phyloP scores from a whole-genome alignment of 2,888 invertebrate genomes.

The Eulithis testata region DNA sequence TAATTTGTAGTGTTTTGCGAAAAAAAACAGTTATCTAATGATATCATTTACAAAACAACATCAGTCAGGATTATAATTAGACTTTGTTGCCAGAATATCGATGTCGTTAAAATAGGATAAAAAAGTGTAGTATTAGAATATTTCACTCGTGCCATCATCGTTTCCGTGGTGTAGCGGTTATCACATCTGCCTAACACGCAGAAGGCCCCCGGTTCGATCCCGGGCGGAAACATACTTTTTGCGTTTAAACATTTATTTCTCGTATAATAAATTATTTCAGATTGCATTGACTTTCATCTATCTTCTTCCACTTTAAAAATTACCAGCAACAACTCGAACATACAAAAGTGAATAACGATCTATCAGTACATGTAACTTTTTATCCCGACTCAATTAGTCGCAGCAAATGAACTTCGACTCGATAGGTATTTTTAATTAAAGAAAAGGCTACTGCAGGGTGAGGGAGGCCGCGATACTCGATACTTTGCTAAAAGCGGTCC shows the following conservation, averaged over 20 bases:
- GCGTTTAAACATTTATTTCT: not conserved
- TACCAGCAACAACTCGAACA: not conserved
- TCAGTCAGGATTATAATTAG: not conserved
- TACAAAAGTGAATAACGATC: slow-evolving; percentile 19
- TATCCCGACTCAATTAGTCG: slow-evolving; percentile 67
- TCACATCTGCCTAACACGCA: slow-evolving; percentile 96
- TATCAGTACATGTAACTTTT: slow-evolving; percentile 52
- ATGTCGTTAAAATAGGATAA: not conserved
- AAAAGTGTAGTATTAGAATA: not conserved
- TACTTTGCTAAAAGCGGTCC: slow-evolving; percentile 19
- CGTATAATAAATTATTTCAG: not conserved
- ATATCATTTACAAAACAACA: not conserved
- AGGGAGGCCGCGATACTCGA: slow-evolving; percentile 18
- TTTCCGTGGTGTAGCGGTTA: slow-evolving; percentile 94
- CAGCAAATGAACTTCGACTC: slow-evolving; percentile 63
- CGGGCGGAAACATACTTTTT: slow-evolving; percentile 89
- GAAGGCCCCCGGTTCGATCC: slow-evolving; percentile 96
- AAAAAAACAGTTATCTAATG: not conserved
- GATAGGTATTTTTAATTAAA: slow-evolving; percentile 73
- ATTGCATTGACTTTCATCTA: no score
- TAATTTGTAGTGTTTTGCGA: not conserved
- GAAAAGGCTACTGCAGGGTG: slow-evolving; percentile 12
- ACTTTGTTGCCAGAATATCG: not conserved
- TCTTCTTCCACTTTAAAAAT: not conserved
- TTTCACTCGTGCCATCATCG: not conserved